Evolutionary conservation across 2,113 vertebrate genomes (phyloP).

Genomic region (Tragelaphus buxtoni): DNA sequence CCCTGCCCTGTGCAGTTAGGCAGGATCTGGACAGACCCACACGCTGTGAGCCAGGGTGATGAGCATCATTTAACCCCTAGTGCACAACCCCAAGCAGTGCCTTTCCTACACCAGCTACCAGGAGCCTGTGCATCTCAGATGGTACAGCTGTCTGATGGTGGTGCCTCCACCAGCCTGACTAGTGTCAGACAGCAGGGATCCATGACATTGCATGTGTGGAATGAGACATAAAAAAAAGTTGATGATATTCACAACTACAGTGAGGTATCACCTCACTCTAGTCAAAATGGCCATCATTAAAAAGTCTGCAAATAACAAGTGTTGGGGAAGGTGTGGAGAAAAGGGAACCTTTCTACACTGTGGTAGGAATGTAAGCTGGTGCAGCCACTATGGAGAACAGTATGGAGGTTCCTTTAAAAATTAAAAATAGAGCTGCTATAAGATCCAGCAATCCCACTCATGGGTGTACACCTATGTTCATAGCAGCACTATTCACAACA

Average conservation of each 20-base stretch:
- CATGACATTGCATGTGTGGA: neutral
- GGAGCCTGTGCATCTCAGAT: neutral
- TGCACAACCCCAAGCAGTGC: neutral
- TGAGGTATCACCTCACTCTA: neutral
- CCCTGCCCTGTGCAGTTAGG: neutral
- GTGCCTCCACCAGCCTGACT: neutral
- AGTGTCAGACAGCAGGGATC: neutral
- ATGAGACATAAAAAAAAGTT: neutral
- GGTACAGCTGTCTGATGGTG: neutral
- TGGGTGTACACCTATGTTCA: neutral
- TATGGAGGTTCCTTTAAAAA: neutral
- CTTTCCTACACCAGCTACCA: neutral
- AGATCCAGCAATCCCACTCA: neutral
- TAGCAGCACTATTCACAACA: neutral
- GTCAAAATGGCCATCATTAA: neutral
- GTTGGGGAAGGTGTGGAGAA: neutral
- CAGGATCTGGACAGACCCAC: neutral
- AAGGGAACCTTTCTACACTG: neutral
- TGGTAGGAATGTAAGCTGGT: neutral
- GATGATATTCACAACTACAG: too few species aligned
- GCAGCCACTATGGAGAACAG: neutral
- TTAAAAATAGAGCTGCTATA: neutral
- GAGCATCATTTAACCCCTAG: too few species aligned
- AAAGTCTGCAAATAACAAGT: neutral
- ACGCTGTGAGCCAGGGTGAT: neutral